Percentiles rank a stretch among this genome's conserved stretches.
Evolutionary conservation across 2,113 vertebrate species (phyloP).

Genomic region (Ascaphus truei): DNA sequence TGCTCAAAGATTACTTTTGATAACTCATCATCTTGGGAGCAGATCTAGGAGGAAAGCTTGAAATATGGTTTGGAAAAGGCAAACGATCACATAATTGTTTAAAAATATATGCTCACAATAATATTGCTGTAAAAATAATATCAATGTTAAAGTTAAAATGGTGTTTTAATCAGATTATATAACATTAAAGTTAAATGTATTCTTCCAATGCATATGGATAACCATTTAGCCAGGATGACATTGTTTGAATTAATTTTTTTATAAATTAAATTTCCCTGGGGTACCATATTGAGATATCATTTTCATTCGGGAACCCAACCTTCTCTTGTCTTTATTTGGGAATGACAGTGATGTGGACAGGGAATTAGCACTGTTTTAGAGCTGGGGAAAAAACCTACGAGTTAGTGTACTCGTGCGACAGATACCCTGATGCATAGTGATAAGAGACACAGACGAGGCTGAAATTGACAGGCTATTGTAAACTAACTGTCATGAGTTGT

Average conservation of each 20-base stretch:
- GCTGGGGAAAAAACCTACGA: conserved; percentile 25
- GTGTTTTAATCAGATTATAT: background rate
- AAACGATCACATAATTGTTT: too few species aligned
- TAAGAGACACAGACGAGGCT: conserved; percentile 25
- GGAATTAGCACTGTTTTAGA: conserved; percentile 7
- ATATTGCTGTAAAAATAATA: too few species aligned
- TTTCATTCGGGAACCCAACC: background rate
- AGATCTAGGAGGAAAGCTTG: background rate
- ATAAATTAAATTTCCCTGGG: background rate
- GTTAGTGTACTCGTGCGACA: conserved; percentile 32
- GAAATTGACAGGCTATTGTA: conserved; percentile 19
- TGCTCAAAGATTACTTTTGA: conserved; percentile 45
- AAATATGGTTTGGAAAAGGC: background rate
- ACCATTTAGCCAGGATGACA: background rate
- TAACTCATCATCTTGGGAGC: conserved; percentile 32
- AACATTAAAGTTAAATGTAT: background rate
- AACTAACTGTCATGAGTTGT: conserved; percentile 12
- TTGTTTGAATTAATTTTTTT: background rate
- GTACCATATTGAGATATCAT: background rate
- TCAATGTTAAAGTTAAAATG: background rate
- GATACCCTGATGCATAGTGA: background rate
- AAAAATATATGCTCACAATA: too few species aligned
- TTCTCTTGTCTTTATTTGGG: conserved; percentile 19
- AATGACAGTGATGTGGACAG: conserved; percentile 2
- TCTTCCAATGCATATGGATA: background rate